Base-by-base conservation (phyloP, 2,113 vertebrate genomes). In the Pangasianodon hypophthalmus region DNA sequence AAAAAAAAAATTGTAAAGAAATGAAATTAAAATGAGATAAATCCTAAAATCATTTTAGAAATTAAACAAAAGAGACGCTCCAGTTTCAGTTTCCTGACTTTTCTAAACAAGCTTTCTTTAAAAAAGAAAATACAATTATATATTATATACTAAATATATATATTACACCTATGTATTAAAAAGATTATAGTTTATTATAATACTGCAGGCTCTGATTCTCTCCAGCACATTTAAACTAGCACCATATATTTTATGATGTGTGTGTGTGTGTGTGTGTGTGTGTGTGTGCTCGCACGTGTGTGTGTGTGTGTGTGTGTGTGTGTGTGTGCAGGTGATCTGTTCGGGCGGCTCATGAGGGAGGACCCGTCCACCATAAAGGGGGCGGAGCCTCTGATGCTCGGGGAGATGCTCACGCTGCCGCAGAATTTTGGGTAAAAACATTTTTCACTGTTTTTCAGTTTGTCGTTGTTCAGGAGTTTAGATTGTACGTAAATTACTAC, bases 361-460 rank as follows among this genome's bases (percentile, higher is more conserved):
- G 98, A 99, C 92, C 97, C 98, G 26, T 99, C 98, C 89, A 98
- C 97, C 85, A 97, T 99, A 93, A 98, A 97, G 92, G 98, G 97
- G 93, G 97, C 98, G 32, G 98, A 99, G 95, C 93, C 94, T n/a
- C 93, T 99, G 91, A 99, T 99, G 97, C 96, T 99, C 41, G 98
- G 98, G 91, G 98, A 99, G 96, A 99, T 99, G 98, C 95, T 99
- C 44, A 99, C 98, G 6, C 94, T 99, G 91, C 98, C 98, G 88
- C 98, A 99, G 92, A 99, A 99, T 94, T 99, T 99, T 94, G 98
- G 98, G 98, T 99, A 97, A 97, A 16, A 60, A 32, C 18, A 41
- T 64, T 32, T 58, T n/a, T 67, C 21, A 4, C n/a, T n/a, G 21
- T 41, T n/a, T 37, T 37, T 6, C 14, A 37, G 26, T 26, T 29